A percentile compares a stretch with the other conserved stretches of the same genome.
Evolutionary conservation across 2,113 vertebrate species (phyloP).

Genomic region (Upupa epops): DNA sequence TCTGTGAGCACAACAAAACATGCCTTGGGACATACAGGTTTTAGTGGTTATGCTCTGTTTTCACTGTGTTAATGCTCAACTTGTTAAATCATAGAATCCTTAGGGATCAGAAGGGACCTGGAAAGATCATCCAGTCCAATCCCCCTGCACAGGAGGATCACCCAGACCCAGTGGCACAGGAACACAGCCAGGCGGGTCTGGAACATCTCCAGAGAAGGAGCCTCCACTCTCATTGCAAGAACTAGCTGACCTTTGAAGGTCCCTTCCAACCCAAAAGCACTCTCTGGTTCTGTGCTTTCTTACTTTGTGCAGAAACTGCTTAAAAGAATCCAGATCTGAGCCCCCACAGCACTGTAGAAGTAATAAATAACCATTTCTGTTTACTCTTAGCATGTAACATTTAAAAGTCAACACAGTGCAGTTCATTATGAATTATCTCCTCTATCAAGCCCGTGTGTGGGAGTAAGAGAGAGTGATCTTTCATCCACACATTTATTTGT

Average conservation of each 20-base stretch:
- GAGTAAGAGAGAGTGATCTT: background rate
- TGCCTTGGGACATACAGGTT: background rate
- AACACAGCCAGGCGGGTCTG: too few species aligned
- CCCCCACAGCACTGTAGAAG: background rate
- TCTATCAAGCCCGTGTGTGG: background rate
- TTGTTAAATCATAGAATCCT: too few species aligned
- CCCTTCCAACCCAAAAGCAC: too few species aligned
- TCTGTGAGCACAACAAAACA: background rate
- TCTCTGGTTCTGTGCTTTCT: background rate
- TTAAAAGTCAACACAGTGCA: slow-evolving; percentile 9
- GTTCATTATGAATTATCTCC: background rate
- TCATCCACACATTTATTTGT: background rate
- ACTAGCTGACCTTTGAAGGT: too few species aligned
- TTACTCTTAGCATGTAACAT: background rate
- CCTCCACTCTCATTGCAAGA: too few species aligned
- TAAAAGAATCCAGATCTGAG: background rate
- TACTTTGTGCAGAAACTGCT: background rate
- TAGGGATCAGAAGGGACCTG: too few species aligned
- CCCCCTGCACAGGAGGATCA: too few species aligned
- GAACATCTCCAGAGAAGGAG: too few species aligned
- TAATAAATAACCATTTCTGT: slow-evolving; percentile 20
- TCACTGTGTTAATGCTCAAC: background rate
- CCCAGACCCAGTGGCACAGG: too few species aligned
- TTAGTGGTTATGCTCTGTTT: background rate
- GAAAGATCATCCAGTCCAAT: too few species aligned